phyloP scores from a whole-genome alignment of 2,888 invertebrate species.

The Merodon equestris region DNA sequence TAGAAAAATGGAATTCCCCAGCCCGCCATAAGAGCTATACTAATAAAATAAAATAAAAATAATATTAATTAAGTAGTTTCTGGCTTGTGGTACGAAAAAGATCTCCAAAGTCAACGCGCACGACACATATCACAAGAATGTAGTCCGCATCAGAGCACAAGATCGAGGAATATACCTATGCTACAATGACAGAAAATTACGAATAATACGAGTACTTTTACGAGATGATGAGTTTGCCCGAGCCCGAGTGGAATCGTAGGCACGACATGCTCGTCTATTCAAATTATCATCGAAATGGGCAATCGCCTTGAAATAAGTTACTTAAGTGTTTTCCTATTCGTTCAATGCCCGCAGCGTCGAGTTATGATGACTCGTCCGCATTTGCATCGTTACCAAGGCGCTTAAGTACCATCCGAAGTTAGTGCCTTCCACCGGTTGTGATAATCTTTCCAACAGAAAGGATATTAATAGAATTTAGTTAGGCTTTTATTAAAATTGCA shows the following conservation, averaged over 20 bases:
- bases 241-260: background rate
- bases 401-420: constrained; percentile 4
- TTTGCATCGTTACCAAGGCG: background rate
- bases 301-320: constrained; percentile 26
- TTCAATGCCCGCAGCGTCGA: constrained; percentile 16
- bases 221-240: background rate
- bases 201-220: constrained; percentile 1
- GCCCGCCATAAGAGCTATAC: no score
- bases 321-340: constrained; percentile 17
- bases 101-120: no score
- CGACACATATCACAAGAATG: no score
- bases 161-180: no score
- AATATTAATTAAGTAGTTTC: no score
- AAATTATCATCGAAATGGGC: constrained; percentile 24
- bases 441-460: constrained; percentile 1
- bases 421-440: constrained; percentile 3
- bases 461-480: constrained; percentile 32
- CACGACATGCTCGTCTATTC: background rate
- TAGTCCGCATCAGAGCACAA: no score
- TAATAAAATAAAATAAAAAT: no score
- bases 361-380: constrained; percentile 11
- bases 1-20: no score
- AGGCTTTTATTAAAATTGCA: constrained; percentile 24
- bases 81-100: no score
- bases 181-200: no score